phyloP scores from a whole-genome alignment of 2,113 vertebrate species.

The Nothocercus nigrocapillus region DNA sequence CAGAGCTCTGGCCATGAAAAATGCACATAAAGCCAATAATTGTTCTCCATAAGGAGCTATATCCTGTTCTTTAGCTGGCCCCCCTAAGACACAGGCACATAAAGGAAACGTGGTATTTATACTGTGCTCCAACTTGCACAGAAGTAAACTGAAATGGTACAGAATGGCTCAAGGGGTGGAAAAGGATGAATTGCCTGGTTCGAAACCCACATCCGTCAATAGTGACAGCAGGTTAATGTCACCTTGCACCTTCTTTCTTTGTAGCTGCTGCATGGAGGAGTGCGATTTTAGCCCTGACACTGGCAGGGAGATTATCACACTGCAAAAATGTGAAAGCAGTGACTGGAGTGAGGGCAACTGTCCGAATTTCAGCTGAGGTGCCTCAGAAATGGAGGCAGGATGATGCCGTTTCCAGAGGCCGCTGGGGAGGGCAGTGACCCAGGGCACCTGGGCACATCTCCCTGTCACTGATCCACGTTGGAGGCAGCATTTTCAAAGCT shows the following conservation, averaged over 20 bases:
- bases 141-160: background rate
- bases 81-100: background rate
- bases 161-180: background rate
- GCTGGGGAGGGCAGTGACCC: background rate
- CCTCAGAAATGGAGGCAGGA: background rate
- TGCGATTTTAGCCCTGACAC: background rate
- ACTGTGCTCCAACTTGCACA: background rate
- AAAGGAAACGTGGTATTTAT: background rate
- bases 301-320: background rate
- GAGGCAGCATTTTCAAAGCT: background rate
- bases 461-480: background rate
- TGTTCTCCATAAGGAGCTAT: background rate
- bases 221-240: background rate
- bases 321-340: background rate
- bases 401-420: background rate
- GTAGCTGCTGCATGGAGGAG: background rate
- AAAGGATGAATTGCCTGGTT: background rate
- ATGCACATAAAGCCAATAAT: background rate
- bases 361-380: background rate
- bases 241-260: background rate
- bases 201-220: background rate
- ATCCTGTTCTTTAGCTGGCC: background rate
- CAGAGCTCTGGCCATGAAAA: background rate
- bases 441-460: background rate
- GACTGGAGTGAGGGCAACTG: background rate